These are phyloP conservation scores for Hirundo rustica DNA, from an alignment of 2,797 vertebrate species.

Conservation along the genomic window DNA sequence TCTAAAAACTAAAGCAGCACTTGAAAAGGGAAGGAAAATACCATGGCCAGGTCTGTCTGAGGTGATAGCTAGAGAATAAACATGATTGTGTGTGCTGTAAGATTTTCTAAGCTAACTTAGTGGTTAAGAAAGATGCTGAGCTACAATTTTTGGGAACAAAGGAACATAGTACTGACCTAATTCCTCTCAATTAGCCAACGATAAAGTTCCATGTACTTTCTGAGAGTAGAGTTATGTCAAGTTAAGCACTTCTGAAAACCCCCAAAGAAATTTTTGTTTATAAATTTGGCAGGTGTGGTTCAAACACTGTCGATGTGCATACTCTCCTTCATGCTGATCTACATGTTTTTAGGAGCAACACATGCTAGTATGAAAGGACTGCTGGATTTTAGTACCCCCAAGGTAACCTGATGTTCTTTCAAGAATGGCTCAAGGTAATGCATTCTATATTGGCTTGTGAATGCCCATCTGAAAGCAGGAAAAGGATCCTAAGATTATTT, in stretches of 20 bases:
- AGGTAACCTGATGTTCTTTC: not conserved
- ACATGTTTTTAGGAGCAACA: not conserved
- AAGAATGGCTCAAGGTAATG: not conserved
- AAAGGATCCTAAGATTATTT: not conserved
- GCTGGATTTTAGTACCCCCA: not conserved
- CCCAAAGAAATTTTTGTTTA: not conserved
- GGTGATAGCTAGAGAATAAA: conserved; percentile 34
- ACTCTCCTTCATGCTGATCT: not conserved
- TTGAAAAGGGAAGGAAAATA: conserved; percentile 33
- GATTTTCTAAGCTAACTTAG: conserved; percentile 19
- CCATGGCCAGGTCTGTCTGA: not conserved
- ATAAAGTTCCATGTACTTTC: not conserved
- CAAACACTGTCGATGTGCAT: not conserved
- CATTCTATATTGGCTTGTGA: not conserved
- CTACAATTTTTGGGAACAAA: conserved; percentile 37
- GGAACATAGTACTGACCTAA: conserved; percentile 10
- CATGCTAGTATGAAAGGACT: not conserved
- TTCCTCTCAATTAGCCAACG: conserved; percentile 12
- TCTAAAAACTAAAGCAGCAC: not conserved
- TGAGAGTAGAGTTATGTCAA: not conserved
- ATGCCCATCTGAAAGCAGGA: not conserved
- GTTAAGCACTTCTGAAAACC: conserved; percentile 31
- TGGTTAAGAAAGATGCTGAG: conserved; percentile 46
- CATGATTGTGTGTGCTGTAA: not conserved
- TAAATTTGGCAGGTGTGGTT: not conserved